Evolutionary conservation across 2,797 vertebrate genomes (phyloP).

Genomic region (Phrynocephalus forsythii): DNA sequence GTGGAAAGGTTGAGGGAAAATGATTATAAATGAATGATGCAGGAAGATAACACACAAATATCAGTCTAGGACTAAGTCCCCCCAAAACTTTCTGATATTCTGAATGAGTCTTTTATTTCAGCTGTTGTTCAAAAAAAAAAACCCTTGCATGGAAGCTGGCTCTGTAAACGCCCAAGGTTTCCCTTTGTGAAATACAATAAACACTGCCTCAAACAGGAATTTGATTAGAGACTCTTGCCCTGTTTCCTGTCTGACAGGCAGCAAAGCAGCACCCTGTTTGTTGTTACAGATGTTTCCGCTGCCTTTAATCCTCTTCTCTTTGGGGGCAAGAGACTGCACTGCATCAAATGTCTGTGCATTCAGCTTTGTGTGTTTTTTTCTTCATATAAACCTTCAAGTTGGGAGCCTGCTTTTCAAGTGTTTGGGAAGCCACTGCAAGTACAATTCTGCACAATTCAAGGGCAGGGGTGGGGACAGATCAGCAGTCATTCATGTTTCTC

Average conservation of each 20-base stretch:
- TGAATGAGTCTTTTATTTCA: not conserved
- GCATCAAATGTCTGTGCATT: not conserved
- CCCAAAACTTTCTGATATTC: not conserved
- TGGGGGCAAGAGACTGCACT: not conserved
- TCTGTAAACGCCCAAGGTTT: not conserved
- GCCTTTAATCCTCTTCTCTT: not conserved
- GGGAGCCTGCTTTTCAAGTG: not conserved
- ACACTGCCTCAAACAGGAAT: not conserved
- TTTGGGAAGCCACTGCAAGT: not conserved
- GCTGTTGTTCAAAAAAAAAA: no score
- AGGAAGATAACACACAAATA: not conserved
- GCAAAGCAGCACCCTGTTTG: not conserved
- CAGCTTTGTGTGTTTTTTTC: not conserved
- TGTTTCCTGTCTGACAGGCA: constrained; percentile 16
- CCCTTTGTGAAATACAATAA: constrained; percentile 4
- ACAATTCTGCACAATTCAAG: not conserved
- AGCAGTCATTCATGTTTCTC: not conserved
- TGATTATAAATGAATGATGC: not conserved
- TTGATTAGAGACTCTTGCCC: not conserved
- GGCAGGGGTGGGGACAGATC: not conserved
- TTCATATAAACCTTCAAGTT: not conserved
- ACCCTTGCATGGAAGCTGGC: not conserved
- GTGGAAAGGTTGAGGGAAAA: not conserved
- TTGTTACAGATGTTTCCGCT: constrained; percentile 1
- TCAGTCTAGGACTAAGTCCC: not conserved